Percentiles rank a stretch among this genome's conserved stretches.
These are phyloP conservation scores for Sphenodon punctatus DNA, from an alignment of 2,797 vertebrate species.

Conservation along the genomic window DNA sequence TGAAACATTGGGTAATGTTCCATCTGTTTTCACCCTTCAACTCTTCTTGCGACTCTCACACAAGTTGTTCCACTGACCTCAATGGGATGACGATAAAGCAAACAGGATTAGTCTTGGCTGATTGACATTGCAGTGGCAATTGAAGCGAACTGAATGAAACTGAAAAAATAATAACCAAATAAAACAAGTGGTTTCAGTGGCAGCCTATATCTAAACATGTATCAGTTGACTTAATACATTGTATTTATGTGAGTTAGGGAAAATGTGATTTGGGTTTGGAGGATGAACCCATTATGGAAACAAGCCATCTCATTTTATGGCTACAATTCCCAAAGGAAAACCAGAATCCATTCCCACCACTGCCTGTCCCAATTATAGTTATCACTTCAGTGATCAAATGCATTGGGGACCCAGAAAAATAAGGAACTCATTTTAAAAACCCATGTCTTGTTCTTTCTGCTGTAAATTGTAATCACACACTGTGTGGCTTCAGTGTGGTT, in stretches of 20 bases:
- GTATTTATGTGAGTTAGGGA: background rate
- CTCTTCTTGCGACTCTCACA: background rate
- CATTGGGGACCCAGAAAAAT: rapidly evolving
- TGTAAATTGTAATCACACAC: background rate
- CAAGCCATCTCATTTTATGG: background rate
- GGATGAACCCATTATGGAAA: background rate
- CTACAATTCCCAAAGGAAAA: rapidly evolving
- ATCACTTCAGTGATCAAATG: rapidly evolving
- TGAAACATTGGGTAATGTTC: too few relatives aligned
- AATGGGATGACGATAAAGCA: rapidly evolving
- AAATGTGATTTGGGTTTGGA: background rate
- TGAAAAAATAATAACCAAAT: background rate
- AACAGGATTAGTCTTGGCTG: background rate
- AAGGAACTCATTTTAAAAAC: background rate
- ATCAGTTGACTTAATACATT: background rate
- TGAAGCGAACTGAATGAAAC: background rate
- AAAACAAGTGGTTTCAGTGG: background rate
- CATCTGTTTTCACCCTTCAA: background rate
- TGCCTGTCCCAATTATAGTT: background rate
- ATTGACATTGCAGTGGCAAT: background rate
- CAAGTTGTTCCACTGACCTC: rapidly evolving
- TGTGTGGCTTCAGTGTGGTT: background rate
- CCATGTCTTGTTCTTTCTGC: background rate
- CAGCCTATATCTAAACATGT: rapidly evolving
- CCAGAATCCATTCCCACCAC: background rate